These are phyloP conservation scores for Druceiella hillmani DNA, from an alignment of 2,888 invertebrate genomes.

Conservation along the genomic window DNA sequence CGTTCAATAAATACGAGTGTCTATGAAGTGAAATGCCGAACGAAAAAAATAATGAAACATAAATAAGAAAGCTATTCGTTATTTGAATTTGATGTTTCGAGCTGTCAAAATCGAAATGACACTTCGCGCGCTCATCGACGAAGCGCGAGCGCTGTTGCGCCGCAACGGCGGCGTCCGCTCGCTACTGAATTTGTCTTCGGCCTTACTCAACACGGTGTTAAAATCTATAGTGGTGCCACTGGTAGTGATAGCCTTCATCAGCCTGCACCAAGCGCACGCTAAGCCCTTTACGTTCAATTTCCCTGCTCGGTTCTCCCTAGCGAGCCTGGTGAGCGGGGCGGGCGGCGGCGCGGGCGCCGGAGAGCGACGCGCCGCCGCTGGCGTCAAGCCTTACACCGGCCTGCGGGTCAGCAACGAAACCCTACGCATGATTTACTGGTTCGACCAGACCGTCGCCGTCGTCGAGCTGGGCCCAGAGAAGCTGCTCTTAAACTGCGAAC, in stretches of 20 bases:
- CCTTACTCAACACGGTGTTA: no score
- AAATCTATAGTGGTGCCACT: slow-evolving; percentile 40
- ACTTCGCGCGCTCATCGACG: no score
- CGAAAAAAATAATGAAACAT: no score
- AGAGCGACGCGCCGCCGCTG: slow-evolving; percentile 36
- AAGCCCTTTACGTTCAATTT: slow-evolving; percentile 46
- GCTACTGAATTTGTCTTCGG: no score
- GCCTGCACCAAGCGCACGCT: slow-evolving; percentile 43
- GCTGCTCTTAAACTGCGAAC: slow-evolving; percentile 68
- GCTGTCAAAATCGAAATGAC: no score
- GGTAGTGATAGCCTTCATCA: slow-evolving; percentile 41
- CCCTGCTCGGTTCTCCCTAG: slow-evolving; percentile 46
- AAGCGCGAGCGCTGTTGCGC: no score
- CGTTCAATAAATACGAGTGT: no score
- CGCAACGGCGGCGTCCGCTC: no score
- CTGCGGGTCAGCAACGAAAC: slow-evolving; percentile 60
- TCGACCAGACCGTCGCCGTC: slow-evolving; percentile 79
- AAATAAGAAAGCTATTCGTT: no score
- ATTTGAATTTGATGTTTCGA: no score
- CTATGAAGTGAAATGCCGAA: no score
- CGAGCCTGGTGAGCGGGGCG: slow-evolving; percentile 39
- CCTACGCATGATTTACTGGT: slow-evolving; percentile 68
- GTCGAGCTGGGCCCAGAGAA: slow-evolving; percentile 71
- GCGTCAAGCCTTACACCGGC: slow-evolving; percentile 59
- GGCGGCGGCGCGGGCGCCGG: slow-evolving; percentile 34